Evolutionary conservation across 2,888 invertebrate genomes (phyloP), one percentile per base, ranked within the genome.

Genomic region (Silvanus unidentatus): DNA sequence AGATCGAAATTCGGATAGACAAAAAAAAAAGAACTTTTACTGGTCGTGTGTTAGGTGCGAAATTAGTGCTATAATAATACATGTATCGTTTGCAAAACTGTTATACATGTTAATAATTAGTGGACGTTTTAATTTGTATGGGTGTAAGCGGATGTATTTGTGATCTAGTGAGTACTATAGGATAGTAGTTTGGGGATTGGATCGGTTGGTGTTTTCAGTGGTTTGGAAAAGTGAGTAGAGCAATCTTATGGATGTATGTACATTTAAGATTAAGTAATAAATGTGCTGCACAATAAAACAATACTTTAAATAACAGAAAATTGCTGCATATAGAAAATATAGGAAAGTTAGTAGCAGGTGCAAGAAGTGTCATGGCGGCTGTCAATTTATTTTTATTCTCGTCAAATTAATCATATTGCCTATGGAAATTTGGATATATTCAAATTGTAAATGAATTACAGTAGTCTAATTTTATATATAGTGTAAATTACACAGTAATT

Each of bases 141-240:
- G 65, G 64, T 66, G 65, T 60, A 62, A 63, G 60, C 65, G 63
- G 59, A 65, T 66, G 68, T 67, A 65, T 66, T 70, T 65, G 68
- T 69, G 69, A 68, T 68, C 66, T 64, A 58, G 59, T 61, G 55
- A 58, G 56, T 59, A 61, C 59, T 58, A 59, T 65, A 62, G 65
- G 68, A 67, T 68, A 67, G 68, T 63, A 53, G 58, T 53, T 54
- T 57, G 59, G n/a, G n/a, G 58, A 57, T 56, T 47, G 53, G 60
- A 56, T 62, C 53, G 55, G 57, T 54, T 52, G 49, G 42, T 48
- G 55, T 53, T 54, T 54, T 54, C 50, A 54, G 53, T 55, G 56
- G 57, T 57, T 59, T 60, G 60, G 62, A 62, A 61, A 59, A 56
- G 62, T 61, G 55, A 60, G 45, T 54, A 39, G 27, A 13, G 5